Evolutionary conservation across 2,888 invertebrate species (phyloP), one percentile per base, ranked within the genome.

Genomic region (Hecatera dysodea): DNA sequence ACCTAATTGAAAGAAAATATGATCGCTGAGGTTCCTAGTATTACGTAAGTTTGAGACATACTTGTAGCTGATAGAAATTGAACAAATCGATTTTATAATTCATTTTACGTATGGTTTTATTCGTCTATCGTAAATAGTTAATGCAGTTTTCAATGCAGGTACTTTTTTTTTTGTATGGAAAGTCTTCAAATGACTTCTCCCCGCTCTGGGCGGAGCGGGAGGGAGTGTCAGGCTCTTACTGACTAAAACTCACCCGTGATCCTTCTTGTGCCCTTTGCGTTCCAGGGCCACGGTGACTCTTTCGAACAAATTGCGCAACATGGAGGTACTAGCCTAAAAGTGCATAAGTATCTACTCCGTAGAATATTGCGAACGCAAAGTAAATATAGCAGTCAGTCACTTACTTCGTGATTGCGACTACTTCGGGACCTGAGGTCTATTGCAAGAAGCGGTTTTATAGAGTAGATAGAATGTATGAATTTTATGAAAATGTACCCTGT

Each of bases 1-100:
- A 53, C 48, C 63, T 75, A 63, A 74, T 69, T 74, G 75, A 52
- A 75, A 66, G 33, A 69, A 56, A 74, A 50, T 70, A 60, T 75
- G 70, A 70, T 61, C 63, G 55, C 42, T 52, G 52, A 48, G 46
- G 60, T 78, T 75, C 70, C 70, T 75, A 53, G 71, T 70, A 70
- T 79, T 78, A 75, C 74, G 66, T 61, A 79, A 80, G 60, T 53
- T 42, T 15, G 36, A 64, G 73, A 68, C 64, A 78, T 59, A 55
- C n/a, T n/a, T 73, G 55, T 39, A 29, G 39, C 59, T 44, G 22
- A 57, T 59, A 39, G 42, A 50, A 52, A 53, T 57, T 66, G 24
- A 57, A 27, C 48, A 53, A 71, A 64, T 77, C 36, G 19, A 55
- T 15, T 66, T 57, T 53, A 7, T 63, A 17, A 33, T 72, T 39